Evolutionary conservation across 2,888 invertebrate genomes (phyloP).

Genomic region (Agonopterix subpropinquella): DNA sequence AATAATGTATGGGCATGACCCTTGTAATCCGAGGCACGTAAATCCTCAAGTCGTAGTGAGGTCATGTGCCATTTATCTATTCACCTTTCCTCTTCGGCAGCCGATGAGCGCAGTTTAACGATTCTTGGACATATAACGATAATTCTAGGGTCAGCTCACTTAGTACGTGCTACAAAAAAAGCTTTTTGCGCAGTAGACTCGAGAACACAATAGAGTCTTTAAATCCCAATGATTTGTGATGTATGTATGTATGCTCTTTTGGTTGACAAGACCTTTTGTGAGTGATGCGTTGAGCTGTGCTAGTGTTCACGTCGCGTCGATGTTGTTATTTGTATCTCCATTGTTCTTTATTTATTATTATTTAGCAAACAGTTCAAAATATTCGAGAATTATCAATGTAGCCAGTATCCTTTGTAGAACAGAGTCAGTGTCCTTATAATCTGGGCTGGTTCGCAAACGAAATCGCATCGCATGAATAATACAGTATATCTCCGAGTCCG

Average conservation of each 20-base stretch:
- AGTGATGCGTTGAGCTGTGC: constrained; percentile 5
- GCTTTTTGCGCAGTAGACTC: constrained; percentile 23
- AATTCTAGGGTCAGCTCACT: neutral
- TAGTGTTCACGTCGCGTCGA: constrained; percentile 14
- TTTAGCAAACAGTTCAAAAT: neutral
- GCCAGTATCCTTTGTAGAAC: too few relatives aligned
- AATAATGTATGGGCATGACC: constrained; percentile 13
- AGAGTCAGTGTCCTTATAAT: too few relatives aligned
- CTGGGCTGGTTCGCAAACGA: too few relatives aligned
- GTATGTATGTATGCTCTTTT: constrained; percentile 17
- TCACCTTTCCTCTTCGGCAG: constrained; percentile 20
- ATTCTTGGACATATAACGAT: neutral
- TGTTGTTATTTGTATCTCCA: constrained; percentile 19
- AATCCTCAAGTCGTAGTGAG: constrained; percentile 17
- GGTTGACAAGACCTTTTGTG: constrained; percentile 22
- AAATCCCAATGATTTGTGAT: constrained; percentile 28
- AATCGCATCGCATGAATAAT: neutral
- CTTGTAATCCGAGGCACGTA: constrained; percentile 23
- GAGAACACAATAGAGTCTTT: constrained; percentile 20
- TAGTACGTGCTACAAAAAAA: constrained; percentile 10
- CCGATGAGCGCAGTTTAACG: neutral
- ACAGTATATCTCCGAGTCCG: neutral
- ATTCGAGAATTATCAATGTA: too few relatives aligned
- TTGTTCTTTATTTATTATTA: constrained; percentile 10
- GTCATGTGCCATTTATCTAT: constrained; percentile 17